Evolutionary conservation across 2,888 invertebrate genomes (phyloP).

Genomic region (Parasteatoda lunata): DNA sequence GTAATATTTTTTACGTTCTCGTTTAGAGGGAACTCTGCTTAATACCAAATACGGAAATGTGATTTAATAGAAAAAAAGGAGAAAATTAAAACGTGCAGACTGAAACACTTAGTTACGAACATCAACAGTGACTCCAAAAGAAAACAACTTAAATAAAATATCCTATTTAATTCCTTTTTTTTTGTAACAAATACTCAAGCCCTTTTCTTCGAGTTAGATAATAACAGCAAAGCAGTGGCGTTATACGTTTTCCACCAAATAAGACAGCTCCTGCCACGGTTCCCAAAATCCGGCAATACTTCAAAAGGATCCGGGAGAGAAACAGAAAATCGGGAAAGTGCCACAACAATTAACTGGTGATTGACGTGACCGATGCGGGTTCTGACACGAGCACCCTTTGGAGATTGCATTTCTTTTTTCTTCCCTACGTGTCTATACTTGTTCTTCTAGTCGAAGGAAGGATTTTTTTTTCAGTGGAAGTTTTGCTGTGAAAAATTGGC

Average conservation of each 20-base stretch:
- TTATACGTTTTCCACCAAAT: constrained; percentile 13
- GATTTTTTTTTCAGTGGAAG: constrained; percentile 19
- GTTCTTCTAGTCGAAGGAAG: constrained; percentile 11
- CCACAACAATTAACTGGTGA: constrained; percentile 56
- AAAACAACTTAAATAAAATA: no score
- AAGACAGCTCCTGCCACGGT: constrained; percentile 39
- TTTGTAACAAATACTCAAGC: background rate
- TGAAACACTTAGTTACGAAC: no score
- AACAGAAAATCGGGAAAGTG: constrained; percentile 45
- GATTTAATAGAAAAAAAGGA: no score
- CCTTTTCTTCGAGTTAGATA: constrained; percentile 5
- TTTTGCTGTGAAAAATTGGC: constrained; percentile 3
- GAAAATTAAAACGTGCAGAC: no score
- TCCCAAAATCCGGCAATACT: background rate
- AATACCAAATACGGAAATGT: no score
- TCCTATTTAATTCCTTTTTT: background rate
- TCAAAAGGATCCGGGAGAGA: constrained; percentile 20
- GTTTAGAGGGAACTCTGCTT: no score
- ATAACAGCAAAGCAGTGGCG: constrained; percentile 24
- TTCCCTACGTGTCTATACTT: background rate
- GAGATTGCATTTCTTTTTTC: constrained; percentile 34
- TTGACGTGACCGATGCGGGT: constrained; percentile 43
- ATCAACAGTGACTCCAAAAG: no score
- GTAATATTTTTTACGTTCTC: no score
- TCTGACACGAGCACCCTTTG: constrained; percentile 21